Evolutionary conservation across 2,888 invertebrate genomes (phyloP).

Genomic region (Diaphora mendica): DNA sequence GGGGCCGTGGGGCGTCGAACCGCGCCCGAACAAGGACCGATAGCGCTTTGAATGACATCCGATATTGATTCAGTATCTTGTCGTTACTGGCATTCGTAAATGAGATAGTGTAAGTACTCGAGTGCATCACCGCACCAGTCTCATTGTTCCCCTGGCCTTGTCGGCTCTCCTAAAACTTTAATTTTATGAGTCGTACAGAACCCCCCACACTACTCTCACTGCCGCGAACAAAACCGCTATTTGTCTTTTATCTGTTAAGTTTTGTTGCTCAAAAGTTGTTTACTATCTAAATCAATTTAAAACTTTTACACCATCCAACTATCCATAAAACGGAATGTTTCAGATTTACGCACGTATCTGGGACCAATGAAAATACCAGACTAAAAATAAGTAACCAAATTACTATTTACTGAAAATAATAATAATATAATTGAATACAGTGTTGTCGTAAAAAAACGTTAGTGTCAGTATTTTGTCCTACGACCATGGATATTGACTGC

Average conservation of each 20-base stretch:
- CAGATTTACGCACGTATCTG: too few relatives aligned
- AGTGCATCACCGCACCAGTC: not conserved
- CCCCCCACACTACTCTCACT: not conserved
- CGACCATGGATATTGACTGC: not conserved
- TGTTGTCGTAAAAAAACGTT: not conserved
- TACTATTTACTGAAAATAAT: too few relatives aligned
- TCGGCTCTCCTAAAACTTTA: conserved; percentile 6
- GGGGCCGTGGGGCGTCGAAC: not conserved
- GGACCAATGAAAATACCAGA: too few relatives aligned
- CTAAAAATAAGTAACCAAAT: too few relatives aligned
- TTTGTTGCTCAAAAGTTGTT: not conserved
- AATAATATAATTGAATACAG: too few relatives aligned
- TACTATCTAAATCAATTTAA: not conserved
- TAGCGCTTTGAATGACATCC: conserved; percentile 9
- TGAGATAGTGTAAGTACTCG: not conserved
- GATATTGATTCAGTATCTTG: conserved; percentile 4
- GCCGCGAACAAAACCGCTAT: not conserved
- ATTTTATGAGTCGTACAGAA: not conserved
- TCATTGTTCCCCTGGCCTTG: not conserved
- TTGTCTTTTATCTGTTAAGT: not conserved
- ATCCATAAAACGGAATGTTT: not conserved
- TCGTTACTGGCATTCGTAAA: not conserved
- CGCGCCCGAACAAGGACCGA: not conserved
- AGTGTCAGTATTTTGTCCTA: not conserved
- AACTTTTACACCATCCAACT: not conserved